Evolutionary conservation across 2,888 invertebrate genomes (phyloP), one percentile per base, ranked within the genome.

Genomic region (Caradrina clavipalpis): DNA sequence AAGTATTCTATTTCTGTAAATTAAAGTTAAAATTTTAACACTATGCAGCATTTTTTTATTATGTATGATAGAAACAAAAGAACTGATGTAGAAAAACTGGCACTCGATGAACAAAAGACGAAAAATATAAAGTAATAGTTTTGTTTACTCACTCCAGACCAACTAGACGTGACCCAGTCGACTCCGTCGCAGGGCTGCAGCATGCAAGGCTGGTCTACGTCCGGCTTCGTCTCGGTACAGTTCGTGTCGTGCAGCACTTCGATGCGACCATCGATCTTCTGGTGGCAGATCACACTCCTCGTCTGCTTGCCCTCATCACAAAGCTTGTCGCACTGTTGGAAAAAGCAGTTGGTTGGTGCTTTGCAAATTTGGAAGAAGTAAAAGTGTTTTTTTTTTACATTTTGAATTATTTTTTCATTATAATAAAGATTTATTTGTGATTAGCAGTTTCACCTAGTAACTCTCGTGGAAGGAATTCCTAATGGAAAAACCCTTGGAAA

Each of bases 241-340:
- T 97, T 97, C 0, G 95, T 94, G 72, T 98, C 97, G 0, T 96
- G 95, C 22, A 98, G 91, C 1, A 98, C 96, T 81, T 97, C 96
- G 15, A 98, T 97, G 71, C 96, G 97, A 0, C 97, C 97, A 62
- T 96, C 91, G 60, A 96, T 94, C 89, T 97, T 97, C 84, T 96
- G 97, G 91, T 97, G 98, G 90, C 99, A 99, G 1, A 97, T 97
- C 0, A 99, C 98, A 84, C 97, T 97, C 39, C 99, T 97, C 0
- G 96, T 97, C 94, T 98, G 97, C 81, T 97, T 97, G 1, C 99
- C 99, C 84, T 98, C 97, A 0, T 98, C 99, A 90, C 99, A 99
- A n/a, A 99, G 95, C 89, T 97, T 97, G 90, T 98, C 97, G 87
- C 99, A 99, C 98, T 98, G 87, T 45, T 87, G 81, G 55, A 61